Evolutionary conservation across 2,113 vertebrate genomes (phyloP).

Genomic region (Nothoprocta pentlandii): DNA sequence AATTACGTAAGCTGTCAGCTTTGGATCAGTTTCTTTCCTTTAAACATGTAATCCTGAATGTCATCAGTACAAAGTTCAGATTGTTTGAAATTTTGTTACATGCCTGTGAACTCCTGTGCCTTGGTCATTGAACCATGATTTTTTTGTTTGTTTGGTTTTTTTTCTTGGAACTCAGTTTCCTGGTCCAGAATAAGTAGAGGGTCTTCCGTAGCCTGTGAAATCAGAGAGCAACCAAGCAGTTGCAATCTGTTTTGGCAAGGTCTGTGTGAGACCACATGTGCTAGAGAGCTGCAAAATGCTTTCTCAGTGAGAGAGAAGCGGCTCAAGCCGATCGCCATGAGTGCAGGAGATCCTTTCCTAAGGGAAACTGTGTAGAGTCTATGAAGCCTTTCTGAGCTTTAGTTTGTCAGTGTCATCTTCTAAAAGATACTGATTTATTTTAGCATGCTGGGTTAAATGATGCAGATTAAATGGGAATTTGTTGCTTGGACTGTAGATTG

Average conservation of each 20-base stretch:
- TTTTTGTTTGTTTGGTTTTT: no score
- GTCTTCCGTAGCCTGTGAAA: neutral
- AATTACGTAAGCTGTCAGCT: neutral
- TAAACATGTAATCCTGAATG: neutral
- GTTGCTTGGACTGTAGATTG: neutral
- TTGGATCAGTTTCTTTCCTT: neutral
- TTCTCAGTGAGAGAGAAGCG: neutral
- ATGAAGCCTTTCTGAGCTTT: neutral
- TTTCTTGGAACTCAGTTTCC: neutral
- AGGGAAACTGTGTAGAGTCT: neutral
- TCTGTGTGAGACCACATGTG: accelerated
- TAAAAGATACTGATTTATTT: neutral
- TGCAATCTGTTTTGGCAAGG: neutral
- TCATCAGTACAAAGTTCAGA: neutral
- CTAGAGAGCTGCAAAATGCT: neutral
- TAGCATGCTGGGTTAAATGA: neutral
- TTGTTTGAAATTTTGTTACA: neutral
- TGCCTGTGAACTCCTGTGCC: neutral
- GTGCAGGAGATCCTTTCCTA: neutral
- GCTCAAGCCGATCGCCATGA: neutral
- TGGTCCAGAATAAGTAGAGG: neutral
- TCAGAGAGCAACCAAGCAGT: neutral
- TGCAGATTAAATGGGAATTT: neutral
- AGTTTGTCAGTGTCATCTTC: neutral
- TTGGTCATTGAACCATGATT: neutral